Conservation (phyloP, 2,888 invertebrate species). For the Euzophera pinguis region DNA sequence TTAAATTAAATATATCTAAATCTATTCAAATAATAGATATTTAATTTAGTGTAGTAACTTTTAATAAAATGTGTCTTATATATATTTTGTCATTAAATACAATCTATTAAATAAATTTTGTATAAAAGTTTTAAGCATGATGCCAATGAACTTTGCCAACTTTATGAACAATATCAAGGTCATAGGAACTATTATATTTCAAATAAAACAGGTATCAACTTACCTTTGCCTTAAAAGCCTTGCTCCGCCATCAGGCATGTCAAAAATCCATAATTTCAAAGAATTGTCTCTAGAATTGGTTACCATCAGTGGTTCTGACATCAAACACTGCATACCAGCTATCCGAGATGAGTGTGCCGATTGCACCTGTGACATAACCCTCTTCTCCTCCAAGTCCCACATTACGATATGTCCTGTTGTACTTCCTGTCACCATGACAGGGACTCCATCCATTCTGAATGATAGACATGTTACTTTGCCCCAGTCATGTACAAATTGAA, state of each 20-base stretch:
- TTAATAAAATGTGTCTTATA: too few species aligned
- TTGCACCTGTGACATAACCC: constrained; percentile 88
- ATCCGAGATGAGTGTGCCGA: constrained; percentile 88
- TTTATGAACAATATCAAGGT: too few species aligned
- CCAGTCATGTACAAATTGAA: constrained; percentile 95
- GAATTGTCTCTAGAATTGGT: constrained; percentile 97
- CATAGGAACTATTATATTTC: too few species aligned
- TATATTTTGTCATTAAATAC: too few species aligned
- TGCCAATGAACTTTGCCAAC: too few species aligned
- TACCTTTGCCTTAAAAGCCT: constrained; percentile 86
- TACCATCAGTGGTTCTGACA: constrained; percentile 93
- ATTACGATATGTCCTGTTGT: constrained; percentile 91
- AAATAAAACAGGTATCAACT: background rate
- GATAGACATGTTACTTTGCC: constrained; percentile 91
- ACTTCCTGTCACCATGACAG: constrained; percentile 93
- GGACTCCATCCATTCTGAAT: constrained; percentile 91
- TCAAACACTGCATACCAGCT: constrained; percentile 89
- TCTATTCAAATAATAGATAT: too few species aligned
- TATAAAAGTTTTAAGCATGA: too few species aligned
- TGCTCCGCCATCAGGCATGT: constrained; percentile 94
- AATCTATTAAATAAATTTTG: too few species aligned
- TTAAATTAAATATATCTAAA: too few species aligned
- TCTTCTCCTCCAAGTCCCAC: constrained; percentile 94
- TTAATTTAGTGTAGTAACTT: too few species aligned
- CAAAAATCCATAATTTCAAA: constrained; percentile 94